Conservation (phyloP, 2,888 invertebrate genomes). For the Peribatodes rhomboidaria region DNA sequence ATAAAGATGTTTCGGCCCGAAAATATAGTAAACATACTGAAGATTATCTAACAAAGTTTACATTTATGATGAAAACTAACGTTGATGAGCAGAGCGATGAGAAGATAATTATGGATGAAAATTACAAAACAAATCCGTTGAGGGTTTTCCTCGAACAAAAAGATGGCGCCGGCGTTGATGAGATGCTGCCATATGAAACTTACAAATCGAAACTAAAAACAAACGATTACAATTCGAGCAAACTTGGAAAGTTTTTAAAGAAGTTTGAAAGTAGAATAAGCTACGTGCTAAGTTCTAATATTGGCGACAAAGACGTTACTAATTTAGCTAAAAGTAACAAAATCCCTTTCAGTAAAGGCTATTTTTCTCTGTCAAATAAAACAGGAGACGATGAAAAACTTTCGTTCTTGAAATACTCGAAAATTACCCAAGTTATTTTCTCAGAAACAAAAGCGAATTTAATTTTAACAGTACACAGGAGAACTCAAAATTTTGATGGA, state of each 20-base stretch:
- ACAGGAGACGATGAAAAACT: slow-evolving; percentile 53
- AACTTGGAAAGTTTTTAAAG: slow-evolving; percentile 71
- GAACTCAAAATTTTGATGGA: slow-evolving; percentile 42
- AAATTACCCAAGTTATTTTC: slow-evolving; percentile 62
- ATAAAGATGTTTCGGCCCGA: slow-evolving; percentile 40
- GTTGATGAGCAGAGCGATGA: slow-evolving; percentile 45
- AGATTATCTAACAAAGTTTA: slow-evolving; percentile 67
- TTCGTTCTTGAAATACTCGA: slow-evolving; percentile 59
- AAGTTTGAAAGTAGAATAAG: slow-evolving; percentile 67
- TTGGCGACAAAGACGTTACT: slow-evolving; percentile 56
- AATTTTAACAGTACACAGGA: slow-evolving; percentile 70
- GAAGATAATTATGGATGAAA: slow-evolving; percentile 54
- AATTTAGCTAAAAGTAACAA: slow-evolving; percentile 63
- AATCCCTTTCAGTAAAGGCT: slow-evolving; percentile 74
- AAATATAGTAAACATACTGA: slow-evolving; percentile 58
- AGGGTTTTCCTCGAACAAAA: slow-evolving; percentile 78
- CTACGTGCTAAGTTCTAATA: slow-evolving; percentile 65
- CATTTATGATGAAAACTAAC: slow-evolving; percentile 57
- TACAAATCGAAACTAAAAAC: slow-evolving; percentile 70
- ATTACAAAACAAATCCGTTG: slow-evolving; percentile 68
- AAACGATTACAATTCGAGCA: slow-evolving; percentile 60
- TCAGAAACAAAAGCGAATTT: slow-evolving; percentile 70
- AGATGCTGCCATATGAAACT: slow-evolving; percentile 68
- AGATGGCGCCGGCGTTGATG: slow-evolving; percentile 71
- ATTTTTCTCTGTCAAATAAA: slow-evolving; percentile 60